Evolutionary conservation across 2,888 invertebrate genomes (phyloP), one percentile per base, ranked within the genome.

Genomic region (Pachliopta kotzebuea): DNA sequence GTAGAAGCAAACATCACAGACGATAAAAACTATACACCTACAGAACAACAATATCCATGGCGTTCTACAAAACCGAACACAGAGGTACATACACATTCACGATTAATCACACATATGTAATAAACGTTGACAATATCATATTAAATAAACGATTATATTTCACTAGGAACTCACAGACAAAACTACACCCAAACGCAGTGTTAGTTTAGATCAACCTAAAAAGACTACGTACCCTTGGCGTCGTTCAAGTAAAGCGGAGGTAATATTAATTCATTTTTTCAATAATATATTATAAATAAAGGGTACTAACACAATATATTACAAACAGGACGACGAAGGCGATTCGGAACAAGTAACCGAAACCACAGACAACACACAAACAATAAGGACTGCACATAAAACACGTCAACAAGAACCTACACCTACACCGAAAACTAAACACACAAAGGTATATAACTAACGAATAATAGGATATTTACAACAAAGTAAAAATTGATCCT

Each of bases 11-110:
- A 72, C 68, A 71, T 74, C 70, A 80, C 76, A 70, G 70, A 78
- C 76, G 82, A 82, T 70, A 69, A 77, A 72, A 74, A 80, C 74
- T 81, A 88, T 83, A 87, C 83, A 78, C 79, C 82, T 77, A 78
- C 87, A 77, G 88, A 88, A 77, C 84, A 85, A 75, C 80, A 80
- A 72, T 75, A 84, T 73, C 81, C 85, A 67, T 80, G 88, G 88
- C 90, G 86, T 87, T 84, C 86, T 81, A 83, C 87, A 80, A 85
- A 88, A 81, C 78, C 82, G 76, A 79, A 76, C 65, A 73, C 75
- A 70, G 74, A 79, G 78, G 78, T 79, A 78, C 70, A 67, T 53
- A 81, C 71, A 80, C 77, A 77, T 77, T 81, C 74, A 77, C 66
- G 72, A 68, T 77, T 69, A 73, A 64, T 75, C 61, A 71, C 69